A percentile compares a stretch with the other conserved stretches of the same genome.
phyloP scores from a whole-genome alignment of 2,888 invertebrate genomes.

The Morpho helenor region DNA sequence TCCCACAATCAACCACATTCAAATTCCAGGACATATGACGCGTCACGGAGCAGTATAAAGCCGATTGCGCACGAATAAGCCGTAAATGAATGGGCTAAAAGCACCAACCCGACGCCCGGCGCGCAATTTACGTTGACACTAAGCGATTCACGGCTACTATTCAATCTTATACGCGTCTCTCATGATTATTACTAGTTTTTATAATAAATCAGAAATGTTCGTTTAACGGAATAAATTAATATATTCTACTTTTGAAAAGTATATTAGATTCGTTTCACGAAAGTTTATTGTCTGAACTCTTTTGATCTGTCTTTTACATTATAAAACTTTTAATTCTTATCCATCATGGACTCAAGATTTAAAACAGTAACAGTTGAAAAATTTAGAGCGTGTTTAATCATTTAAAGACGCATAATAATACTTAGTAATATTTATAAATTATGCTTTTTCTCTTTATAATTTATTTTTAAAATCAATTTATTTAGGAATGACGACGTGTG shows the following conservation, averaged over 20 bases:
- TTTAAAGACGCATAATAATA: too few species aligned
- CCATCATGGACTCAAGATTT: too few species aligned
- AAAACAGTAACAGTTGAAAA: too few species aligned
- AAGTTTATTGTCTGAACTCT: too few species aligned
- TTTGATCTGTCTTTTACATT: too few species aligned
- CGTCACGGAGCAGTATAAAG: conserved; percentile 20
- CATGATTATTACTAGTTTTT: conserved; percentile 20
- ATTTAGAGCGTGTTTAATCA: too few species aligned
- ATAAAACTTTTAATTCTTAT: too few species aligned
- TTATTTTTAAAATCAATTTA: too few species aligned
- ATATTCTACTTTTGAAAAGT: not conserved
- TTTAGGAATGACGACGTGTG: too few species aligned
- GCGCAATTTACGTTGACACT: conserved; percentile 33
- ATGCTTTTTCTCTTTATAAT: too few species aligned
- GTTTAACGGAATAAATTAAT: not conserved
- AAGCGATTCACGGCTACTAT: conserved; percentile 32
- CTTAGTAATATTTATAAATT: too few species aligned
- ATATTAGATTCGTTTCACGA: not conserved
- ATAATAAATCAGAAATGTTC: not conserved
- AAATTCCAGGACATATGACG: conserved; percentile 25
- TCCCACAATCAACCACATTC: conserved; percentile 24
- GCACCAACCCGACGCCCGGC: conserved; percentile 26
- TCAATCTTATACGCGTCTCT: conserved; percentile 29
- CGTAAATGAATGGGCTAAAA: conserved; percentile 32
- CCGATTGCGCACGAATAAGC: conserved; percentile 33